phyloP scores from a whole-genome alignment of 2,113 vertebrate species.

The Acanthochromis polyacanthus region DNA sequence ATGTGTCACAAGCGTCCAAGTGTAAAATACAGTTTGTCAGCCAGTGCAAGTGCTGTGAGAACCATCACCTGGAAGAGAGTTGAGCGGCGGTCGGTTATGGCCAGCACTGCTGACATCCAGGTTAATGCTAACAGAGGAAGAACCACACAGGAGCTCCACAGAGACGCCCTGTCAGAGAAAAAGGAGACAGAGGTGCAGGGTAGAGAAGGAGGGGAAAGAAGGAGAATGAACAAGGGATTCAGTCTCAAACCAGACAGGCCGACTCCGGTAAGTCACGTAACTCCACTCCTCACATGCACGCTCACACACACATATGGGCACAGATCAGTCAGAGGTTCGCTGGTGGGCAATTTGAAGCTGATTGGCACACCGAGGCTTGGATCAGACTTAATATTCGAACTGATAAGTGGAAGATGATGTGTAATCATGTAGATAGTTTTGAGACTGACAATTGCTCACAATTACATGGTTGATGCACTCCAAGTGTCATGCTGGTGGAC shows the following conservation, averaged over 20 bases:
- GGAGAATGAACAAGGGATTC: slow-evolving; percentile 48
- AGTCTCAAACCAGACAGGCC: slow-evolving; percentile 51
- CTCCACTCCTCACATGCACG: slow-evolving; percentile 17
- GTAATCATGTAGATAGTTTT: slow-evolving; percentile 71
- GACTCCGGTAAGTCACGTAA: slow-evolving; percentile 30
- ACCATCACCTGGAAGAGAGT: slow-evolving; percentile 91
- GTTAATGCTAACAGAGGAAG: slow-evolving; percentile 97
- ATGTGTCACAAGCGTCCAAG: neutral
- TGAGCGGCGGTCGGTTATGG: slow-evolving; percentile 98
- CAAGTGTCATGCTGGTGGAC: slow-evolving; percentile 57
- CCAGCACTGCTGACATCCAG: slow-evolving; percentile 99
- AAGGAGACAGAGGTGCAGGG: slow-evolving; percentile 4
- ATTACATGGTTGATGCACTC: slow-evolving; percentile 66
- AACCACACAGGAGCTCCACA: slow-evolving; percentile 83
- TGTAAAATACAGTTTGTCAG: neutral
- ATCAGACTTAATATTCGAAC: slow-evolving; percentile 58
- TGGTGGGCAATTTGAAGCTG: slow-evolving; percentile 41
- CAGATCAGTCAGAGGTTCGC: slow-evolving; percentile 29
- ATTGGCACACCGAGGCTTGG: slow-evolving; percentile 50
- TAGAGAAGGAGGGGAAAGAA: slow-evolving; percentile 26
- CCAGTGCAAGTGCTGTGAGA: slow-evolving; percentile 14
- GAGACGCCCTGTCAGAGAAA: slow-evolving; percentile 75
- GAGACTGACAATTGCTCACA: slow-evolving; percentile 68
- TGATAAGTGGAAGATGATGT: slow-evolving; percentile 67
- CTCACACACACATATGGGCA: slow-evolving; percentile 12